A percentile compares a stretch with the other conserved stretches of the same genome.
phyloP scores from a whole-genome alignment of 2,888 invertebrate genomes.

The Trissoscelio sp. region DNA sequence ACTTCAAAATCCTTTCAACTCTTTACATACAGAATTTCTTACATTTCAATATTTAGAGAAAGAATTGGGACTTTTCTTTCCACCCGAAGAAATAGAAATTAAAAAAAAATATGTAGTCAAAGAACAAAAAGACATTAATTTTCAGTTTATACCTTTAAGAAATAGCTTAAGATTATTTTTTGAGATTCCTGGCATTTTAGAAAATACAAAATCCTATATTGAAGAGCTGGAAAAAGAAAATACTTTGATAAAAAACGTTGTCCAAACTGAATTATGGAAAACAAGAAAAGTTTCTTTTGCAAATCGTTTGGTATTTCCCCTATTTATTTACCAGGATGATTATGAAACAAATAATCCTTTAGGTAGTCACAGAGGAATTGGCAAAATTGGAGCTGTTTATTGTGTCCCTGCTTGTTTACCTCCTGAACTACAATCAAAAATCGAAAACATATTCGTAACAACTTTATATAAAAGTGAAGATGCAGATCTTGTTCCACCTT shows the following conservation, averaged over 20 bases:
- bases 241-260: slow-evolving; percentile 14
- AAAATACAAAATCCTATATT: slow-evolving; percentile 7
- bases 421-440: slow-evolving; percentile 44
- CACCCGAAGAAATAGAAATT: slow-evolving; percentile 26
- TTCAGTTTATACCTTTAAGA: slow-evolving; percentile 10
- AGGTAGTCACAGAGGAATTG: slow-evolving; percentile 28
- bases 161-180: slow-evolving; percentile 34
- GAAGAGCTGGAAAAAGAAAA: slow-evolving; percentile 28
- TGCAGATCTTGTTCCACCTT: slow-evolving; percentile 19
- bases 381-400: slow-evolving; percentile 28
- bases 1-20: not conserved
- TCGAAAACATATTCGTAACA: slow-evolving; percentile 38
- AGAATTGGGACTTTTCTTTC: slow-evolving; percentile 22
- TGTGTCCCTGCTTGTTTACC: slow-evolving; percentile 37
- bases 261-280: slow-evolving; percentile 17
- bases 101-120: not conserved
- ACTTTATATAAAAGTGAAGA: slow-evolving; percentile 32
- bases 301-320: slow-evolving; percentile 19
- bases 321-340: slow-evolving; percentile 33
- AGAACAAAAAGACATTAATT: not conserved
- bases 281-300: slow-evolving; percentile 1
- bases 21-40: not conserved
- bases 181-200: slow-evolving; percentile 39
- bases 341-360: slow-evolving; percentile 36
- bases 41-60: not conserved